Conservation (phyloP, 1,140 invertebrate genomes). For the Penaeus vannamei region DNA sequence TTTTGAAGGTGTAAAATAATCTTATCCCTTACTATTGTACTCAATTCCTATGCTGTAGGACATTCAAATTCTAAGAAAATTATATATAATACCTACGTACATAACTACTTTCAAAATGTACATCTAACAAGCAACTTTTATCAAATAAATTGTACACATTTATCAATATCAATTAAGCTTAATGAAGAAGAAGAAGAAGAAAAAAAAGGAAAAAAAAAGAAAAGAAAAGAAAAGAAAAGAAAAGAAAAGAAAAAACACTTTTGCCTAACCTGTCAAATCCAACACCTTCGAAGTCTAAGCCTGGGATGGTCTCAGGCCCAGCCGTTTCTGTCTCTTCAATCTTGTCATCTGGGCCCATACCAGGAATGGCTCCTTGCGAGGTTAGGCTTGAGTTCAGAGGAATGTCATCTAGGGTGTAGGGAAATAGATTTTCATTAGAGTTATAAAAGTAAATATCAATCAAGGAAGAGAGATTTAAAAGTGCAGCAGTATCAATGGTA, state of each 20-base stretch:
- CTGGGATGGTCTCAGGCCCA: constrained; percentile 66
- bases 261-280: constrained; percentile 61
- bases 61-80: too few species aligned
- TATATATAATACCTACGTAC: too few species aligned
- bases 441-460: constrained; percentile 2
- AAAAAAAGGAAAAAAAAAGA: too few species aligned
- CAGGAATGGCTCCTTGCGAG: constrained; percentile 85
- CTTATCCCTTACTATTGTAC: too few species aligned
- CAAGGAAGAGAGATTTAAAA: neutral
- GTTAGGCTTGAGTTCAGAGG: constrained; percentile 26
- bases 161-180: too few species aligned
- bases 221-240: too few species aligned
- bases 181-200: too few species aligned
- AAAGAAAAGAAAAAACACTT: neutral
- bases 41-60: too few species aligned
- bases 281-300: constrained; percentile 55
- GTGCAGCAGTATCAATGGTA: too few species aligned
- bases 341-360: constrained; percentile 95
- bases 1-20: neutral
- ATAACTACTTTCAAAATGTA: too few species aligned
- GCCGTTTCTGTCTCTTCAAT: constrained; percentile 76
- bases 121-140: too few species aligned
- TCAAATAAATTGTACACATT: too few species aligned
- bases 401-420: constrained; percentile 53
- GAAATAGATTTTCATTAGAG: neutral